Evolutionary conservation across 23 tunicate species (phyloP).

Genomic region (Ascidia mentula): DNA sequence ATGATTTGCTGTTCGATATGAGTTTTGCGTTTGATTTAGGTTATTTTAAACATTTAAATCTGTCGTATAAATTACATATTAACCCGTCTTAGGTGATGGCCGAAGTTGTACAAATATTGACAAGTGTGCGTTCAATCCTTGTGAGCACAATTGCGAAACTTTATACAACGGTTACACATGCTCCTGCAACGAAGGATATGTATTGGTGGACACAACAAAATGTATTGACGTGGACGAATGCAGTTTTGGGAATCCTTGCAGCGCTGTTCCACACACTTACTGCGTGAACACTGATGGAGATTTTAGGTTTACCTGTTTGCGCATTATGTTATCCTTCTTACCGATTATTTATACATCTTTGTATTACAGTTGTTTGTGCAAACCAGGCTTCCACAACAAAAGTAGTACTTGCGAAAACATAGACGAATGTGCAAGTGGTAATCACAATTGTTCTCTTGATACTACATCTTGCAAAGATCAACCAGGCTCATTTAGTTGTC

Average conservation of each 20-base stretch:
- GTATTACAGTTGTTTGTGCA: constrained; percentile 17
- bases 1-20: too few relatives aligned
- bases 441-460: constrained; percentile 19
- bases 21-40: too few relatives aligned
- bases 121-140: neutral
- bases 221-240: constrained; percentile 10
- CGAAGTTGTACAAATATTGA: constrained; percentile 13
- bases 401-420: constrained; percentile 16
- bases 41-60: too few relatives aligned
- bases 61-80: too few relatives aligned
- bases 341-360: too few relatives aligned
- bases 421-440: constrained; percentile 32
- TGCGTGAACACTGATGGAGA: constrained; percentile 1
- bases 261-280: neutral
- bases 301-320: too few relatives aligned
- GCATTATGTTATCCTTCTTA: too few relatives aligned
- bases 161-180: constrained; percentile 1
- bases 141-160: neutral
- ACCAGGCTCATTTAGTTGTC: too few relatives aligned
- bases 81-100: constrained; percentile 20
- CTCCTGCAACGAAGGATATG: neutral
- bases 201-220: neutral
- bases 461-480: too few relatives aligned
- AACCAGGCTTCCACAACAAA: constrained; percentile 13
- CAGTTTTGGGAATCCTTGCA: neutral